phyloP scores from a whole-genome alignment of 2,113 vertebrate genomes.

The Himantopus leucocephalus region DNA sequence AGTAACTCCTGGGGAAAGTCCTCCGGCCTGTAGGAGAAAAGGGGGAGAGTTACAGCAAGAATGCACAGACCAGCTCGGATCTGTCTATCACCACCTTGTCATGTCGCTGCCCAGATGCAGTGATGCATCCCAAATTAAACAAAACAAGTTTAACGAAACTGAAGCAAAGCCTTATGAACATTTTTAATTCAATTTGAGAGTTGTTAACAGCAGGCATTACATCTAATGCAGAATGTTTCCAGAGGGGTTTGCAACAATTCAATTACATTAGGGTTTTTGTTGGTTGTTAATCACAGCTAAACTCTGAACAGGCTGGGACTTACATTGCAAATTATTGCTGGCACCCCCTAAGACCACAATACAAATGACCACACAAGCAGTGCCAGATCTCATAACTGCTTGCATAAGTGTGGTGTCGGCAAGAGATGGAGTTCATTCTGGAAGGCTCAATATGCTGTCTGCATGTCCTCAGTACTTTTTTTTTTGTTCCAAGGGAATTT shows the following conservation, averaged over 20 bases:
- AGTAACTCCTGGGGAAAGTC: slow-evolving; percentile 90
- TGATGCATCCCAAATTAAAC: not conserved
- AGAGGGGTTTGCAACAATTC: not conserved
- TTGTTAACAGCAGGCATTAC: not conserved
- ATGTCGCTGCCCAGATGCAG: not conserved
- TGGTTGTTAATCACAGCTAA: not conserved
- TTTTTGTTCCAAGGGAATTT: not conserved
- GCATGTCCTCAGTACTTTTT: not conserved
- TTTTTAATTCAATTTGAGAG: not conserved
- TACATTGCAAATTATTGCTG: not conserved
- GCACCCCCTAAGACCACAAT: not conserved
- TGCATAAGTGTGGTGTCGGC: not conserved
- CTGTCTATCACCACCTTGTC: not conserved
- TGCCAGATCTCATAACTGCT: not conserved
- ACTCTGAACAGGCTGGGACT: not conserved
- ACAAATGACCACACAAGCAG: not conserved
- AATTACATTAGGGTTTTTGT: not conserved
- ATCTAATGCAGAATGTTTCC: not conserved
- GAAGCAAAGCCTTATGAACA: not conserved
- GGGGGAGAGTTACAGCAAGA: not conserved
- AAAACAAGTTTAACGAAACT: not conserved
- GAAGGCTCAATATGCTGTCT: not conserved
- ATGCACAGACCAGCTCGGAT: not conserved
- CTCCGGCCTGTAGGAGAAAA: slow-evolving; percentile 77
- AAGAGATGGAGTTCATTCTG: not conserved